Percentiles rank a stretch among this genome's conserved stretches.
phyloP scores from a whole-genome alignment of 2,113 vertebrate species.

The Dromiciops gliroides region DNA sequence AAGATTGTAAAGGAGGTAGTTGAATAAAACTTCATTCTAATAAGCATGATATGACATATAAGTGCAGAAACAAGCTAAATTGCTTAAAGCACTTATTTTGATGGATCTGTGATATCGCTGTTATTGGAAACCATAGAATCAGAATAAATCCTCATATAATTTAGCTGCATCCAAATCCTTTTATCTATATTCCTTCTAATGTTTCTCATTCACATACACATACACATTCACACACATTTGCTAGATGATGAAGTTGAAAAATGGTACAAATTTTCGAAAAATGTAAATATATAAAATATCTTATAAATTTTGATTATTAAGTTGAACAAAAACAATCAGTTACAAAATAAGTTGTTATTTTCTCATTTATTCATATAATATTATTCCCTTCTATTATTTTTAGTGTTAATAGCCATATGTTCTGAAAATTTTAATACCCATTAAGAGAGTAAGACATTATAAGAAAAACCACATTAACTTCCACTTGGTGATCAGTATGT shows the following conservation, averaged over 20 bases:
- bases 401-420: not conserved
- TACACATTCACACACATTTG: not conserved
- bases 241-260: constrained; percentile 4
- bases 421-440: constrained; percentile 27
- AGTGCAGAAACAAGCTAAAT: not conserved
- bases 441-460: constrained; percentile 53
- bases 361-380: constrained; percentile 30
- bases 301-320: not conserved
- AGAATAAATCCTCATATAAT: not conserved
- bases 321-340: not conserved
- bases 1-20: not conserved
- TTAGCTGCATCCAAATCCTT: not conserved
- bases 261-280: not conserved
- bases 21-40: not conserved
- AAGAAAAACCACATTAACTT: constrained; percentile 50
- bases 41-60: not conserved
- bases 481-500: constrained; percentile 39
- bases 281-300: not conserved
- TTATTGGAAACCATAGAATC: not conserved
- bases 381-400: not conserved
- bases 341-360: not conserved
- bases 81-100: not conserved
- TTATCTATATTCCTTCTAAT: not conserved
- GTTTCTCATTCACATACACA: not conserved
- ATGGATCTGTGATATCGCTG: too few species aligned